Evolutionary conservation across 2,888 invertebrate species (phyloP).

Genomic region (Chelonus formosanus): DNA sequence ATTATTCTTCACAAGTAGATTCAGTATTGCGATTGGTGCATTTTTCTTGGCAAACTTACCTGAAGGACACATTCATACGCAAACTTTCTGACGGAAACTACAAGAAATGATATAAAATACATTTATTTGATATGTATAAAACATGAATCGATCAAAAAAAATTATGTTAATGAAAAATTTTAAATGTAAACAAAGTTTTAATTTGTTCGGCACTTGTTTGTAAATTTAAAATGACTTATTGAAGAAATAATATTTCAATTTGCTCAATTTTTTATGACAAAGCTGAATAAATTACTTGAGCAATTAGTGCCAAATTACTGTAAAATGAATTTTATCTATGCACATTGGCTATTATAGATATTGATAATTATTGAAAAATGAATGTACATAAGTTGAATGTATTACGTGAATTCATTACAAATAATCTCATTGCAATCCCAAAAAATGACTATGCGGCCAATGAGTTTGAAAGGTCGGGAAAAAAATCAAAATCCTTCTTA

Average conservation of each 20-base stretch:
- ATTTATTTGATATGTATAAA: too few relatives aligned
- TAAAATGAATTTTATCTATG: too few relatives aligned
- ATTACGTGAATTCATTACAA: constrained; percentile 25
- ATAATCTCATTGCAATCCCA: constrained; percentile 38
- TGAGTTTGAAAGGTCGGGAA: constrained; percentile 28
- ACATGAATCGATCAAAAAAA: too few relatives aligned
- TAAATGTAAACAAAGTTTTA: constrained; percentile 32
- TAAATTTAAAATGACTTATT: too few relatives aligned
- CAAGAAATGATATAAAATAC: neutral
- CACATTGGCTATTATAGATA: too few relatives aligned
- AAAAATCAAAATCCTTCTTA: constrained; percentile 33
- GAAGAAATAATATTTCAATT: too few relatives aligned
- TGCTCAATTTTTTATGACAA: too few relatives aligned
- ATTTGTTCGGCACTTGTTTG: too few relatives aligned
- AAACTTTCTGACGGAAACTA: neutral
- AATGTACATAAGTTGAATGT: too few relatives aligned
- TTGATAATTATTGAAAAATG: constrained; percentile 10
- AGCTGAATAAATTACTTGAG: too few relatives aligned
- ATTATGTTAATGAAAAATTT: constrained; percentile 39
- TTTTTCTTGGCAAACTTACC: constrained; percentile 9
- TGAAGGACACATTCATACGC: too few relatives aligned
- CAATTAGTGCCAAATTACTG: too few relatives aligned
- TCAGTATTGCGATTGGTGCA: constrained; percentile 22
- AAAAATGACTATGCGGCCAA: constrained; percentile 27
- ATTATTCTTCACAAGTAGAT: constrained; percentile 21